A percentile compares a stretch with the other conserved stretches of the same genome.
These are phyloP conservation scores for Clarias batrachus DNA, from an alignment of 2,113 vertebrate genomes.

Conservation along the genomic window DNA sequence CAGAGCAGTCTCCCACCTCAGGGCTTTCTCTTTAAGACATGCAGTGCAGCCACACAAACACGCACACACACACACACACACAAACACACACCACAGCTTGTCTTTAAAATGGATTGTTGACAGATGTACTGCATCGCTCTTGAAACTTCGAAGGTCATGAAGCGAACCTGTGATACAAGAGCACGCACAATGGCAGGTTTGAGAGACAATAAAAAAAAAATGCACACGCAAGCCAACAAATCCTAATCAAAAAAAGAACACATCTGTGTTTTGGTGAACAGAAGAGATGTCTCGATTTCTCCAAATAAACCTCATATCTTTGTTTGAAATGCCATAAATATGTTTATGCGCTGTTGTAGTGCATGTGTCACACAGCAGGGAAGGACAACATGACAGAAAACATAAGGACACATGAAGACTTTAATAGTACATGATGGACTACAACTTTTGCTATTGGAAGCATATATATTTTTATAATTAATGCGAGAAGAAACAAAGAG, in stretches of 20 bases:
- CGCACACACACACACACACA: not conserved
- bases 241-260: not conserved
- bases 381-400: not conserved
- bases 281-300: not conserved
- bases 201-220: not conserved
- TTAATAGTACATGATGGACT: not conserved
- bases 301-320: slow-evolving; percentile 4
- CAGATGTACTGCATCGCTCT: not conserved
- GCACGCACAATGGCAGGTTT: not conserved
- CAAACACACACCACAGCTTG: not conserved
- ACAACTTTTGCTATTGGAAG: not conserved
- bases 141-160: not conserved
- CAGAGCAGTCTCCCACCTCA: slow-evolving; percentile 1
- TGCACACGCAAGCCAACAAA: not conserved
- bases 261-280: not conserved
- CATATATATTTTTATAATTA: not conserved
- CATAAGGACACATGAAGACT: not conserved
- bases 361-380: not conserved
- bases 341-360: not conserved
- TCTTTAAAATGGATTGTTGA: slow-evolving; percentile 15
- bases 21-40: slow-evolving; percentile 1
- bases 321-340: not conserved
- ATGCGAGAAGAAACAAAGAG: not conserved
- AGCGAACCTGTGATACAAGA: not conserved
- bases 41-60: not conserved